Evolutionary conservation across 2,797 vertebrate genomes (phyloP).

Genomic region (Sebastes vulpes): DNA sequence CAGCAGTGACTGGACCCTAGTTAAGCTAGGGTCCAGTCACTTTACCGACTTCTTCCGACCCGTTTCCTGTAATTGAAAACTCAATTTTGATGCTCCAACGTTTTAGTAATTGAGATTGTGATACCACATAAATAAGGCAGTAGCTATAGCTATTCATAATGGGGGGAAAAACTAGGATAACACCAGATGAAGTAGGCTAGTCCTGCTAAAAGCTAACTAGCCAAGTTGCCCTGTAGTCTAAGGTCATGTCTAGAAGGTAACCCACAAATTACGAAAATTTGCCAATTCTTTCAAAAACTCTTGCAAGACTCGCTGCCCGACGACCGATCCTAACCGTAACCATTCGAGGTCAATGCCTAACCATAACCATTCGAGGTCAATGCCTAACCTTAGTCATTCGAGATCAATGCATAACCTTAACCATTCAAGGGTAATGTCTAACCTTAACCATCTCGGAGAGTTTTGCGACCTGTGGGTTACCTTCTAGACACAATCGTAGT

Average conservation of each 20-base stretch:
- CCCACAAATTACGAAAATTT: no score
- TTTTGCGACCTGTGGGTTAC: no score
- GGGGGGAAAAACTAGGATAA: background rate
- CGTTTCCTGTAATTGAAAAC: background rate
- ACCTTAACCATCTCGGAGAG: no score
- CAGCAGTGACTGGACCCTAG: background rate
- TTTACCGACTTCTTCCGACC: background rate
- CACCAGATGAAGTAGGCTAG: background rate
- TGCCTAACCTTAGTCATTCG: no score
- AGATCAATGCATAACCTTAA: no score
- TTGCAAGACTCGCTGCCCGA: no score
- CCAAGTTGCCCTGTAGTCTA: background rate
- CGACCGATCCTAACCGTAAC: no score
- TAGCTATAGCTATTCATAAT: background rate
- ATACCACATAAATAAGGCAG: background rate
- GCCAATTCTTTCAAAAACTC: no score
- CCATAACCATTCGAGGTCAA: rapidly evolving
- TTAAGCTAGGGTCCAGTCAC: no score
- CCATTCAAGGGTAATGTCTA: no score
- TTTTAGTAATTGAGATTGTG: background rate
- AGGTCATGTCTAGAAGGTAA: background rate
- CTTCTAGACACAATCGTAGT: background rate
- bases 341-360: no score
- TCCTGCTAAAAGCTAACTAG: background rate
- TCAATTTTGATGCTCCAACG: background rate